These are phyloP conservation scores for Falco columbarius DNA, from an alignment of 2,797 vertebrate genomes.

Conservation along the genomic window DNA sequence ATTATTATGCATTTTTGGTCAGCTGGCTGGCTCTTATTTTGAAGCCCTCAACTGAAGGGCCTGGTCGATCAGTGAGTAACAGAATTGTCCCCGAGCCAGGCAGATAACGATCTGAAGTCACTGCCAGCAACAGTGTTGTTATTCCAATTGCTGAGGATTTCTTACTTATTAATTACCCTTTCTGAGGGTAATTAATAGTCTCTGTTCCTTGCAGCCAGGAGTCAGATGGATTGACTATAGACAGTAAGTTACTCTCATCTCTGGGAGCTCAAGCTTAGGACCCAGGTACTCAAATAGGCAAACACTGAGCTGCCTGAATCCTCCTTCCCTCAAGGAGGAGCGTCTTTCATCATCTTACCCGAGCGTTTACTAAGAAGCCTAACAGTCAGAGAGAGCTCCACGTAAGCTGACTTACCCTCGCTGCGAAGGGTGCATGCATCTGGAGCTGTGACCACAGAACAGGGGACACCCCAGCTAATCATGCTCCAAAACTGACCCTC, in stretches of 20 bases:
- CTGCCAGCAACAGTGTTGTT: background rate
- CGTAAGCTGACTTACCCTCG: background rate
- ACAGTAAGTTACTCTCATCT: background rate
- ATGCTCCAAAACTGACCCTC: conserved; percentile 4
- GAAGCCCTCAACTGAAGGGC: background rate
- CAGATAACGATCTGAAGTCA: conserved; percentile 13
- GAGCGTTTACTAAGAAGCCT: background rate
- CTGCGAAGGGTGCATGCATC: background rate
- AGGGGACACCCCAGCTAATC: background rate
- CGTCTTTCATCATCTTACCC: background rate
- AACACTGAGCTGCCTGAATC: background rate
- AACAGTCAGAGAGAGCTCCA: background rate
- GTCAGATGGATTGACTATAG: background rate
- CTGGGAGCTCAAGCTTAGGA: background rate
- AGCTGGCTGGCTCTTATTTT: background rate
- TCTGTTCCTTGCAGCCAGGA: background rate
- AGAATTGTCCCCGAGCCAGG: background rate
- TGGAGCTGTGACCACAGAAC: background rate
- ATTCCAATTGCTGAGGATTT: background rate
- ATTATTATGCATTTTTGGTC: background rate
- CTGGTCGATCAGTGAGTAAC: background rate
- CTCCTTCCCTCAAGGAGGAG: background rate
- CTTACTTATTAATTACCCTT: background rate
- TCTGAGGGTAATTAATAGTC: background rate
- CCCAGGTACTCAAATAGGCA: background rate